Evolutionary conservation across 2,113 vertebrate species (phyloP).

Genomic region (Anseranas semipalmata): DNA sequence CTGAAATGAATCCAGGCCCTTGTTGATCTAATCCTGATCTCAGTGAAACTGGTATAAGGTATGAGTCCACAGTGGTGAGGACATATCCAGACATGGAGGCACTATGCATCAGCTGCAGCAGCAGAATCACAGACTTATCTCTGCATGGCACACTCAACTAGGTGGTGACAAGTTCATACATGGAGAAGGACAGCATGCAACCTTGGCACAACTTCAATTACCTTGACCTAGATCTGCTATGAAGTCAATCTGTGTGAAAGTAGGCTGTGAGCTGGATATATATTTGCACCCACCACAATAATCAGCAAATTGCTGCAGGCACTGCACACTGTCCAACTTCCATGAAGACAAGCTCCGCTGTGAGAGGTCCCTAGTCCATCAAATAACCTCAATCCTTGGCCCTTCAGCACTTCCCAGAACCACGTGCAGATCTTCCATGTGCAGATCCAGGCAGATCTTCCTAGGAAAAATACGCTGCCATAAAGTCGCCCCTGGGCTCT

Average conservation of each 20-base stretch:
- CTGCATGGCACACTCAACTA: neutral
- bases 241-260: neutral
- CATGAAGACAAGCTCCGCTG: neutral
- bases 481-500: neutral
- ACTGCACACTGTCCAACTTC: neutral
- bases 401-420: neutral
- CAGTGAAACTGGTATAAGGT: neutral
- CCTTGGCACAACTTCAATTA: neutral
- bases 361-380: fast-evolving
- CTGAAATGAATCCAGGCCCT: neutral
- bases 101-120: neutral
- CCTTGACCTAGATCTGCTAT: neutral
- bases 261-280: neutral
- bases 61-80: neutral
- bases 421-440: no score
- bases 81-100: neutral
- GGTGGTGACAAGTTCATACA: neutral
- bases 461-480: neutral
- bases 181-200: neutral
- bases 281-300: neutral
- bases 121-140: neutral
- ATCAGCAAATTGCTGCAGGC: neutral
- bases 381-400: neutral
- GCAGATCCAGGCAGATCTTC: neutral
- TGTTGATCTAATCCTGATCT: neutral